phyloP scores from a whole-genome alignment of 2,888 invertebrate genomes.

The Diarsia dahlii region DNA sequence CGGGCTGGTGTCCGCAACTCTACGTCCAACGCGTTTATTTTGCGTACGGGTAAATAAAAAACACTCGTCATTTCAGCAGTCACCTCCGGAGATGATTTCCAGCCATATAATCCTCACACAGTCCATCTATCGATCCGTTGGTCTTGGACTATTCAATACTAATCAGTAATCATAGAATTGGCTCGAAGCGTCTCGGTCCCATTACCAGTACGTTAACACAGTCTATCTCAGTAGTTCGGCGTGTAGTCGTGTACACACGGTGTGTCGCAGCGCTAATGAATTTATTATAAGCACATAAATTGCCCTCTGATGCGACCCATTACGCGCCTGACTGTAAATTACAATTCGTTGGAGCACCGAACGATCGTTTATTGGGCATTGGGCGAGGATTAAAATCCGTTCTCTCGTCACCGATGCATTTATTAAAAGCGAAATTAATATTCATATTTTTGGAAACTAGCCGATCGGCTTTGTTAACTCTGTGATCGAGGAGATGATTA shows the following conservation, averaged over 20 bases:
- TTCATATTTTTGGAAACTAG: slow-evolving; percentile 65
- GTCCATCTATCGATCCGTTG: not conserved
- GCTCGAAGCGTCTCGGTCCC: slow-evolving; percentile 19
- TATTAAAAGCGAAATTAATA: slow-evolving; percentile 68
- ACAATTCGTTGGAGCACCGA: slow-evolving; percentile 84
- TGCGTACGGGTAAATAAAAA: too few species aligned
- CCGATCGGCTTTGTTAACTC: slow-evolving; percentile 54
- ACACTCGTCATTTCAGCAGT: not conserved
- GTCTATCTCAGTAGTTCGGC: slow-evolving; percentile 59
- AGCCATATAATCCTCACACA: not conserved
- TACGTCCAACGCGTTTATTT: too few species aligned
- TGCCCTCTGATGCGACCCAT: slow-evolving; percentile 89
- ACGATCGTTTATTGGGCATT: slow-evolving; percentile 86
- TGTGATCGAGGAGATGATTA: slow-evolving; percentile 49
- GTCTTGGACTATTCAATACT: slow-evolving; percentile 4
- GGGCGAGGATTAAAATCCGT: slow-evolving; percentile 76
- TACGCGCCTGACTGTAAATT: slow-evolving; percentile 87
- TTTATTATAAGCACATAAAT: slow-evolving; percentile 90
- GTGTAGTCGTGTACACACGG: slow-evolving; percentile 56
- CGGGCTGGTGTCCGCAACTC: too few species aligned
- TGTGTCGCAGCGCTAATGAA: slow-evolving; percentile 82
- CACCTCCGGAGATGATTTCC: not conserved
- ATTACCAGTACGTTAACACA: slow-evolving; percentile 58
- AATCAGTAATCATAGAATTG: slow-evolving; percentile 36
- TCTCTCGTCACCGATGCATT: slow-evolving; percentile 64